Evolutionary conservation across 2,113 vertebrate species (phyloP).

Genomic region (Petromus typicus): DNA sequence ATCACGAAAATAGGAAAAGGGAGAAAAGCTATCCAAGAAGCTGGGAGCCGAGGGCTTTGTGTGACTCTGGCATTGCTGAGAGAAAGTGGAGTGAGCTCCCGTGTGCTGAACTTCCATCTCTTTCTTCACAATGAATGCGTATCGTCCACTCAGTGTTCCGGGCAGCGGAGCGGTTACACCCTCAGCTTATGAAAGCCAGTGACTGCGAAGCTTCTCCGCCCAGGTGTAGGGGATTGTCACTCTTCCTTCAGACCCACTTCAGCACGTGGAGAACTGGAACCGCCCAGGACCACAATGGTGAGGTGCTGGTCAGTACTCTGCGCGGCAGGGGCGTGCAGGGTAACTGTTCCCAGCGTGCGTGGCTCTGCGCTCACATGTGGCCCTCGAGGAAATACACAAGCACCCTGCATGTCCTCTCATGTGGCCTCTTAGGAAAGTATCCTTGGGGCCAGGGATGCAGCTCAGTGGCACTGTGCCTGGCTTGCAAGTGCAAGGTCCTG

Average conservation of each 20-base stretch:
- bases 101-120: too few species aligned
- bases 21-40: background rate
- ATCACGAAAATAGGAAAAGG: background rate
- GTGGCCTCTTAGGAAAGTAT: background rate
- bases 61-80: background rate
- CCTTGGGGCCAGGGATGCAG: too few species aligned
- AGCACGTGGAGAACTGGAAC: too few species aligned
- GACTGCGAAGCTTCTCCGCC: background rate
- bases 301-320: too few species aligned
- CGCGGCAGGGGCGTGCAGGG: too few species aligned
- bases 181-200: too few species aligned
- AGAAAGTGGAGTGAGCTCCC: background rate
- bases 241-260: background rate
- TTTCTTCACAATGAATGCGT: background rate
- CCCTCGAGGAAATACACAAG: background rate
- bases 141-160: background rate
- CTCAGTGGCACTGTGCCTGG: too few species aligned
- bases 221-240: background rate
- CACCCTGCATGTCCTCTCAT: fast-evolving
- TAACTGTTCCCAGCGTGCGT: background rate
- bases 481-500: too few species aligned
- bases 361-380: fast-evolving
- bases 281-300: background rate
- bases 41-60: too few species aligned
- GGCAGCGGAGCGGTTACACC: background rate